Conservation (phyloP, 2,797 vertebrate species). For the Diglossa cyanea region DNA sequence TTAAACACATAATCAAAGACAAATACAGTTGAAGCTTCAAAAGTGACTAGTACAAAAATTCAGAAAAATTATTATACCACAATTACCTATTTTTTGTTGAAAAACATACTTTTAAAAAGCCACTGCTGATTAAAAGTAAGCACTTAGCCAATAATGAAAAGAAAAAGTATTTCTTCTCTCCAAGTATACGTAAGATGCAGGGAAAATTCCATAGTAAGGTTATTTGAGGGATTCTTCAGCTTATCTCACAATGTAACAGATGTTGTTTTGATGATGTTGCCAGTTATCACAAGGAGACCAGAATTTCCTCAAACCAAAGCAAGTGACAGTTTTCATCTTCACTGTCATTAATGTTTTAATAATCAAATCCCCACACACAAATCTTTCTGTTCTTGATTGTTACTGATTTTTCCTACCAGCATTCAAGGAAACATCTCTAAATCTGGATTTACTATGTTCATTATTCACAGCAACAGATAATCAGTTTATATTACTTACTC, state of each 20-base stretch:
- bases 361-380: neutral
- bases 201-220: neutral
- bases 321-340: neutral
- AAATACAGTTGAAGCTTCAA: neutral
- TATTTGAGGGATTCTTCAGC: neutral
- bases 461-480: neutral
- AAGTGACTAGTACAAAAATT: neutral
- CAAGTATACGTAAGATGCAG: neutral
- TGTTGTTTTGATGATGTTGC: neutral
- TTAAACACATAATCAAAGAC: neutral
- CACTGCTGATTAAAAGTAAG: neutral
- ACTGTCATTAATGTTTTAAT: neutral
- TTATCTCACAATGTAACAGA: neutral
- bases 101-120: neutral
- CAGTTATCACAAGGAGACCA: neutral
- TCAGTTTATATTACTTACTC: neutral
- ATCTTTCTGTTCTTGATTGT: neutral
- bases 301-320: neutral
- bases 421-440: neutral
- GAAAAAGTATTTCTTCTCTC: neutral
- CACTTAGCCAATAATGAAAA: neutral
- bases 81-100: neutral
- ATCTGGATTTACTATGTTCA: neutral
- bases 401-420: neutral
- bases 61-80: neutral